Evolutionary conservation across 2,797 vertebrate species (phyloP).

Genomic region (Chelonia mydas): DNA sequence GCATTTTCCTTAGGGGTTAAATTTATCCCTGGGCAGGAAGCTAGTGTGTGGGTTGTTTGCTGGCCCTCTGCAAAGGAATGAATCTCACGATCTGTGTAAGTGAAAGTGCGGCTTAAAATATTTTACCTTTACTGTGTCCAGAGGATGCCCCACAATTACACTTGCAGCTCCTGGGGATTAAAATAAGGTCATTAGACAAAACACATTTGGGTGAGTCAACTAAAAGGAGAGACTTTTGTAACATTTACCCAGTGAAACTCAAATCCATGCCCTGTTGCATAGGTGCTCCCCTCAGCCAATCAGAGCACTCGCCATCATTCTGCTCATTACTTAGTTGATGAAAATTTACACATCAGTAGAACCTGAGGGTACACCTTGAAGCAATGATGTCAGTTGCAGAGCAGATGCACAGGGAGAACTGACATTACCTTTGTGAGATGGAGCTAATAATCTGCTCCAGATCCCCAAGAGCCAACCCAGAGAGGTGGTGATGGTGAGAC

Average conservation of each 20-base stretch:
- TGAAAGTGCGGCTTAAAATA: neutral
- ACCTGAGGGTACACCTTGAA: neutral
- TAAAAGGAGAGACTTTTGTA: neutral
- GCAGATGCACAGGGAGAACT: neutral
- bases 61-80: neutral
- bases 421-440: neutral
- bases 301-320: neutral
- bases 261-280: neutral
- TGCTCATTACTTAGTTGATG: neutral
- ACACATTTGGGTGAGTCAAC: neutral
- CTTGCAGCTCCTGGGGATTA: constrained; percentile 88
- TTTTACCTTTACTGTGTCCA: constrained; percentile 96
- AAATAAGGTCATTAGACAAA: constrained; percentile 39
- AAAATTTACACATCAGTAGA: neutral
- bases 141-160: constrained; percentile 92
- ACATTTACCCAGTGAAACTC: neutral
- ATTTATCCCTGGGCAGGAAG: neutral
- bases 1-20: neutral
- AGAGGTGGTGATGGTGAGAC: neutral
- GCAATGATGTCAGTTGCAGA: neutral
- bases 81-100: neutral
- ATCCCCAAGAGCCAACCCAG: neutral
- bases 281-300: neutral
- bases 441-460: neutral
- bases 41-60: neutral